These are phyloP conservation scores for Acomys russatus DNA, from an alignment of 2,797 vertebrate species.

Conservation along the genomic window DNA sequence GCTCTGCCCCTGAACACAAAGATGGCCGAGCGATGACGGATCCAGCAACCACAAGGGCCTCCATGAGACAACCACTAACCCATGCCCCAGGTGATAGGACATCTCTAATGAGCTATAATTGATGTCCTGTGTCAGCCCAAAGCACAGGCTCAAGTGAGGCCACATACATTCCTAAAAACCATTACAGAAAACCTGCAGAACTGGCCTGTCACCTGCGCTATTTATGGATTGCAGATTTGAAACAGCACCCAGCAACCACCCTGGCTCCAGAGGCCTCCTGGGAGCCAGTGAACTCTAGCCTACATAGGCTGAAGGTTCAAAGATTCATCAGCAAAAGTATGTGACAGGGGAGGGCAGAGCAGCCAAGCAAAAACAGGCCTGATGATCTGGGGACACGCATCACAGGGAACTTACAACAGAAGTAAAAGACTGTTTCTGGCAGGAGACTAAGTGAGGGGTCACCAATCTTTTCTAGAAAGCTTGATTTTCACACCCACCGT, in stretches of 20 bases:
- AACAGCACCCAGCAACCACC: neutral
- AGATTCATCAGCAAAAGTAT: neutral
- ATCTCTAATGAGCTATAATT: constrained; percentile 32
- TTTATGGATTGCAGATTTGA: neutral
- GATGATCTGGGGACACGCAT: neutral
- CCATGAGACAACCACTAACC: constrained; percentile 7
- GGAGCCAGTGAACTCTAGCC: neutral
- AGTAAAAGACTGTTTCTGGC: constrained; percentile 15
- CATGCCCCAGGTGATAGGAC: constrained; percentile 35
- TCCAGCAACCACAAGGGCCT: neutral
- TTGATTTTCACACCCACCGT: neutral
- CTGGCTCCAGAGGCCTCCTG: neutral
- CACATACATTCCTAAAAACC: constrained; percentile 41
- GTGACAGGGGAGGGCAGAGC: neutral
- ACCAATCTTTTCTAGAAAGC: constrained; percentile 31
- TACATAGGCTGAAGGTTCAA: neutral
- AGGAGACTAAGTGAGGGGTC: neutral
- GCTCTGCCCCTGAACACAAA: neutral
- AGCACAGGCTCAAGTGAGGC: neutral
- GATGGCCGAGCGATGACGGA: neutral
- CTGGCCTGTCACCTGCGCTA: neutral
- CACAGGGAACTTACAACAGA: neutral
- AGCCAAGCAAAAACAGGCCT: neutral
- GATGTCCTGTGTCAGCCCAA: constrained; percentile 28
- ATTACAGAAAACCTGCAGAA: constrained; percentile 26